Conservation (phyloP, 2,797 vertebrate species). For the Pogoniulus pusillus region DNA sequence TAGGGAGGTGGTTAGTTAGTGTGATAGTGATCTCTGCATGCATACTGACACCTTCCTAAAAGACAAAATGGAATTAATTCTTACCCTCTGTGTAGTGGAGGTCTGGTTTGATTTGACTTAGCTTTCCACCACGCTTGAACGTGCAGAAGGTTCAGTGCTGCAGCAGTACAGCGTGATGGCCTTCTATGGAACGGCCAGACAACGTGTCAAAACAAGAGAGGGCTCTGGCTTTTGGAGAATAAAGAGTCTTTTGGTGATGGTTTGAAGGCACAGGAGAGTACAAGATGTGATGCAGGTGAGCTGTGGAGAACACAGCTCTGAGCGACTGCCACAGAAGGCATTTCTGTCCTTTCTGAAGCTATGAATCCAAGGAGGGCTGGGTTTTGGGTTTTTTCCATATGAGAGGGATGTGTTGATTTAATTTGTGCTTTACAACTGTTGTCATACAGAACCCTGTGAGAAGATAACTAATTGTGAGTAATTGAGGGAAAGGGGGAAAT, state of each 20-base stretch:
- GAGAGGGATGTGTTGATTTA: not conserved
- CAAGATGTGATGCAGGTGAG: not conserved
- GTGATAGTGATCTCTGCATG: not conserved
- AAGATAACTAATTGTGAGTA: not conserved
- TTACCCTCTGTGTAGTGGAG: not conserved
- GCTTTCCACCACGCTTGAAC: not conserved
- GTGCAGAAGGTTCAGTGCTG: not conserved
- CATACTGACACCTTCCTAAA: not conserved
- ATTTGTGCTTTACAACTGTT: not conserved
- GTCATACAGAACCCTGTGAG: not conserved
- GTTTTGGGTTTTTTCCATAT: accelerated
- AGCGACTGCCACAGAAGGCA: accelerated
- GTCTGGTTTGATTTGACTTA: not conserved
- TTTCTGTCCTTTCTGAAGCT: not conserved
- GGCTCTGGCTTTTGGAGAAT: not conserved
- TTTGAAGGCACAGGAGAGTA: not conserved
- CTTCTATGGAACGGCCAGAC: not conserved
- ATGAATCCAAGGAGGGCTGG: not conserved
- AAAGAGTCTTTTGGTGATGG: not conserved
- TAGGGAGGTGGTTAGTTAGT: accelerated
- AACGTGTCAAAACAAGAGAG: not conserved
- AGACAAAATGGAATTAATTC: not conserved
- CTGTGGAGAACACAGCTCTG: not conserved
- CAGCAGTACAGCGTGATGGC: not conserved
- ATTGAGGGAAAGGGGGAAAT: accelerated